A percentile compares a stretch with the other conserved stretches of the same genome.
Evolutionary conservation across 2,113 vertebrate species (phyloP).

Genomic region (Podarcis raffonei): DNA sequence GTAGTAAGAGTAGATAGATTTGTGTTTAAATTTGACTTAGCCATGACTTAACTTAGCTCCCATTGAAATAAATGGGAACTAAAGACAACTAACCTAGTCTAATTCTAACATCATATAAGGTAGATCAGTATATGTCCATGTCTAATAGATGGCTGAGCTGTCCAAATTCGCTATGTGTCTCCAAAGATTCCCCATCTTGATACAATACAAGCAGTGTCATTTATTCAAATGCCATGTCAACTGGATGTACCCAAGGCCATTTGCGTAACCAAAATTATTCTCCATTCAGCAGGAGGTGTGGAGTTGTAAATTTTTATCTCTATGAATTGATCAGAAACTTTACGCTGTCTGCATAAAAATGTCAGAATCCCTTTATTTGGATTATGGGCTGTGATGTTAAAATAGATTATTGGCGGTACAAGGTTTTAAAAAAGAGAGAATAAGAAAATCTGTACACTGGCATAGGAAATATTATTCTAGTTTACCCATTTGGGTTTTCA

Average conservation of each 20-base stretch:
- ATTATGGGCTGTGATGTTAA: not conserved
- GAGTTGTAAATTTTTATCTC: not conserved
- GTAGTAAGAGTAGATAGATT: not conserved
- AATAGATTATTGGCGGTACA: not conserved
- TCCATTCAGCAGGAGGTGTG: not conserved
- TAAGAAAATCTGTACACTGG: not conserved
- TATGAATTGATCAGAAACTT: not conserved
- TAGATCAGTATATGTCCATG: not conserved
- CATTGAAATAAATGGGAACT: not conserved
- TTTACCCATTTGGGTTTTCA: constrained; percentile 1
- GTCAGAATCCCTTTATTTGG: not conserved
- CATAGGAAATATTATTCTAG: not conserved
- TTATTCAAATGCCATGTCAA: not conserved
- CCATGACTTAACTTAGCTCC: not conserved
- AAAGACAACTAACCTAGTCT: not conserved
- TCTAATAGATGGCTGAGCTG: not conserved
- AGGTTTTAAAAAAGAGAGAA: not conserved
- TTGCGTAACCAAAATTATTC: not conserved
- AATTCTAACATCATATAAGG: not conserved
- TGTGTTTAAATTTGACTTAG: not conserved
- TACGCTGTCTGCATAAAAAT: not conserved
- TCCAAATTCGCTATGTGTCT: not conserved
- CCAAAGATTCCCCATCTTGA: not conserved
- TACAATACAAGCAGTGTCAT: not conserved
- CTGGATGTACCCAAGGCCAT: not conserved